These are phyloP conservation scores for Sebastolobus alascanus DNA, from an alignment of 2,797 vertebrate genomes.

Conservation along the genomic window DNA sequence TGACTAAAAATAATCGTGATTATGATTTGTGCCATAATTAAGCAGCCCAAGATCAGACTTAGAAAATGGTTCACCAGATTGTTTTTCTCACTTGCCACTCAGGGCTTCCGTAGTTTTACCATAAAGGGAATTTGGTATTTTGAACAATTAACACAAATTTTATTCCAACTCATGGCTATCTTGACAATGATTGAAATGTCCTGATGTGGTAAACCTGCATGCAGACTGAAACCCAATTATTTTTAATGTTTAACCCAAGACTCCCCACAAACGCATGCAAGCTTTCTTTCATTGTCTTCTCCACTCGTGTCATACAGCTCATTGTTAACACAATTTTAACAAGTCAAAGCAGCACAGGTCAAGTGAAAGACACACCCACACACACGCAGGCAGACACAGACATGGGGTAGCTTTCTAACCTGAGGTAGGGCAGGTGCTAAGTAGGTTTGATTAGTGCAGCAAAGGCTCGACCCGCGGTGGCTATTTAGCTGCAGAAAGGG, in stretches of 20 bases:
- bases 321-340: constrained; percentile 22
- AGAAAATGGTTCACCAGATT: neutral
- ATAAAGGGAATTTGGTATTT: neutral
- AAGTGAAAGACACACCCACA: constrained; percentile 34
- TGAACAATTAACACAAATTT: neutral
- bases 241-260: neutral
- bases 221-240: neutral
- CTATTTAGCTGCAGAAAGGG: constrained; percentile 86
- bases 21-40: no score
- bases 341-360: constrained; percentile 36
- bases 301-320: neutral
- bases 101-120: neutral
- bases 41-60: no score
- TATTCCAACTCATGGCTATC: neutral
- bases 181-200: neutral
- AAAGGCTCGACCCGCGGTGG: constrained; percentile 84
- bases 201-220: neutral
- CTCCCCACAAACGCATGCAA: neutral
- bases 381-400: constrained; percentile 42
- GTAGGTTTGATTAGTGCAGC: constrained; percentile 90
- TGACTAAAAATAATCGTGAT: no score
- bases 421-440: constrained; percentile 86
- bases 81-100: neutral
- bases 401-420: constrained; percentile 85
- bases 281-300: neutral